Percentiles rank a stretch among this genome's conserved stretches.
These are phyloP conservation scores for Antedon mediterranea DNA, from an alignment of 53 echinoderm and acorn worm species.

Conservation along the genomic window DNA sequence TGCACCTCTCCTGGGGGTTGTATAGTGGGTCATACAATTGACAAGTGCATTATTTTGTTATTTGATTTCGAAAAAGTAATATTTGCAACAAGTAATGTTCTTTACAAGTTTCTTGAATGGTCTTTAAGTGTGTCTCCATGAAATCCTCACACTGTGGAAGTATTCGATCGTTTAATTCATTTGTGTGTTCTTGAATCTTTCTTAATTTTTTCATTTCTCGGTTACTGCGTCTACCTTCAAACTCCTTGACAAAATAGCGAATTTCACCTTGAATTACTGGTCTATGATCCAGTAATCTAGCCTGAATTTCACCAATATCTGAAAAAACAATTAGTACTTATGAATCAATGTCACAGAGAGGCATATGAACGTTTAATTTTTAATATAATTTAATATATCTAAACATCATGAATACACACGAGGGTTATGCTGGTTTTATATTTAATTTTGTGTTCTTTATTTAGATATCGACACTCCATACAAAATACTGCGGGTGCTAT, in stretches of 20 bases:
- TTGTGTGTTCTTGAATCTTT: conserved; percentile 36
- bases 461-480: too few species aligned
- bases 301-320: conserved; percentile 81
- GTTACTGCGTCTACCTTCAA: conserved; percentile 73
- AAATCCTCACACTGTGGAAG: conserved; percentile 44
- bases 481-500: too few species aligned
- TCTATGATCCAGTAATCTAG: conserved; percentile 70
- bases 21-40: too few species aligned
- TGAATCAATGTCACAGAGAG: too few species aligned
- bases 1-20: too few species aligned
- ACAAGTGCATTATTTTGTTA: too few species aligned
- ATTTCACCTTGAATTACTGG: conserved; percentile 83
- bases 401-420: too few species aligned
- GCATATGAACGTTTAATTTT: too few species aligned
- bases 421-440: too few species aligned
- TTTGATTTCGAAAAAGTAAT: not conserved
- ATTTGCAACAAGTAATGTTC: too few species aligned
- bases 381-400: too few species aligned
- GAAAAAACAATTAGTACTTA: not conserved
- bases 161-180: conserved; percentile 39
- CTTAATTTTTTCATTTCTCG: conserved; percentile 52
- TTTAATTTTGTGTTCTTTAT: too few species aligned
- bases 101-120: conserved; percentile 54
- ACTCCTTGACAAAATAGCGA: conserved; percentile 73
- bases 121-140: conserved; percentile 52